A percentile compares a stretch with the other conserved stretches of the same genome.
Conservation (phyloP, 1,140 invertebrate genomes). For the Hesperophylax magnus region DNA sequence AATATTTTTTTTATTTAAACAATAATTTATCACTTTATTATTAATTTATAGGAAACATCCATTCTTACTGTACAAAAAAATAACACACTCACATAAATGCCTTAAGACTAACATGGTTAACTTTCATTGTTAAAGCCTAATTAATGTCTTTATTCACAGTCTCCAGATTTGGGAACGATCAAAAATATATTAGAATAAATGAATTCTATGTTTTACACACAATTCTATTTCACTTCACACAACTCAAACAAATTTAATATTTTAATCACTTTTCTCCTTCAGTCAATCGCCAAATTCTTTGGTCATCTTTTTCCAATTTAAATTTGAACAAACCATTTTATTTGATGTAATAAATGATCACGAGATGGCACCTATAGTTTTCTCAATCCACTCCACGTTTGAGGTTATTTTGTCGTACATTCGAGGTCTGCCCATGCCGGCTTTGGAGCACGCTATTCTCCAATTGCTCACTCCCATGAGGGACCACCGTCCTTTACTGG, state of each 20-base stretch:
- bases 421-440: conserved; percentile 80
- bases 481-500: conserved; percentile 78
- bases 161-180: neutral
- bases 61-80: conserved; percentile 19
- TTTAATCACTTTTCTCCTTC: conserved; percentile 23
- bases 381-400: conserved; percentile 85
- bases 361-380: conserved; percentile 71
- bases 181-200: neutral
- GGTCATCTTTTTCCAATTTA: conserved; percentile 3
- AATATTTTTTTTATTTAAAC: neutral
- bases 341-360: conserved; percentile 23
- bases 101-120: conserved; percentile 40
- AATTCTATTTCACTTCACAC: neutral
- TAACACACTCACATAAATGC: conserved; percentile 25
- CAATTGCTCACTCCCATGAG: conserved; percentile 83
- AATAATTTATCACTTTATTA: conserved; percentile 22
- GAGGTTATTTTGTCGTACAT: conserved; percentile 86
- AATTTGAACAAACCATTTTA: neutral
- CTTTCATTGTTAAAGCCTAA: conserved; percentile 26
- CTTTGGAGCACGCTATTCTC: conserved; percentile 82
- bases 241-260: neutral
- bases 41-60: conserved; percentile 22
- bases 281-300: conserved; percentile 28
- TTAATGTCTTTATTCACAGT: conserved; percentile 35
- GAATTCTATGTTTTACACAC: neutral